These are phyloP conservation scores for Melanostoma mellinum DNA, from an alignment of 2,888 invertebrate genomes.

Conservation along the genomic window DNA sequence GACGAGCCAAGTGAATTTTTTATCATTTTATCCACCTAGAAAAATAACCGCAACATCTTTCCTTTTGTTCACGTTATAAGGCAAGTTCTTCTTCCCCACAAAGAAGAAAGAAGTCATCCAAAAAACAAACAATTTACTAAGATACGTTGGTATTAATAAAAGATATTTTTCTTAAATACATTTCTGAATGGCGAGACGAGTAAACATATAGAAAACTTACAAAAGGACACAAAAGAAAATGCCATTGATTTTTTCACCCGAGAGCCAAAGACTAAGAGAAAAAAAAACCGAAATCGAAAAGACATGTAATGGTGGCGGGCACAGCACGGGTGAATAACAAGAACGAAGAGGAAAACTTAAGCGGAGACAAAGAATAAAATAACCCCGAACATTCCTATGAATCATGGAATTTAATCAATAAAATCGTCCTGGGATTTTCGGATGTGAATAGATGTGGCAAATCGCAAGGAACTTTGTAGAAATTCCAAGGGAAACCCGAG, in stretches of 20 bases:
- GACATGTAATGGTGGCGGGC: no score
- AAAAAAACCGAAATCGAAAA: constrained; percentile 12
- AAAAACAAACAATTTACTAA: constrained; percentile 22
- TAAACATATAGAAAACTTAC: constrained; percentile 7
- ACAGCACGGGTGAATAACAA: not conserved
- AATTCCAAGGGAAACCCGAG: constrained; percentile 49
- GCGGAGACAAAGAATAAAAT: constrained; percentile 37
- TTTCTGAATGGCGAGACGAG: constrained; percentile 24
- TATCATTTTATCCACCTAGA: no score
- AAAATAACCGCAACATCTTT: no score
- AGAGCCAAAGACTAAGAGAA: not conserved
- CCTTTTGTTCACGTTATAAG: no score
- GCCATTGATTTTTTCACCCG: constrained; percentile 7
- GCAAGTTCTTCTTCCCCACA: no score
- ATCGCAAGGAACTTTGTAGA: constrained; percentile 50
- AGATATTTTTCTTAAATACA: constrained; percentile 32
- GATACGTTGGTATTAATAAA: constrained; percentile 15
- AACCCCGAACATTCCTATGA: constrained; percentile 60
- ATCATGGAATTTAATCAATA: constrained; percentile 71
- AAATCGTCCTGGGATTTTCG: constrained; percentile 66
- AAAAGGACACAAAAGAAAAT: constrained; percentile 22
- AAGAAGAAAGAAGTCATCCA: constrained; percentile 12
- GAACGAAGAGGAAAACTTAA: constrained; percentile 19
- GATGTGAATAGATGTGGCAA: constrained; percentile 58
- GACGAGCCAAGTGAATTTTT: no score